Evolutionary conservation across 2,888 invertebrate genomes (phyloP).

Genomic region (Leptothorax acervorum): DNA sequence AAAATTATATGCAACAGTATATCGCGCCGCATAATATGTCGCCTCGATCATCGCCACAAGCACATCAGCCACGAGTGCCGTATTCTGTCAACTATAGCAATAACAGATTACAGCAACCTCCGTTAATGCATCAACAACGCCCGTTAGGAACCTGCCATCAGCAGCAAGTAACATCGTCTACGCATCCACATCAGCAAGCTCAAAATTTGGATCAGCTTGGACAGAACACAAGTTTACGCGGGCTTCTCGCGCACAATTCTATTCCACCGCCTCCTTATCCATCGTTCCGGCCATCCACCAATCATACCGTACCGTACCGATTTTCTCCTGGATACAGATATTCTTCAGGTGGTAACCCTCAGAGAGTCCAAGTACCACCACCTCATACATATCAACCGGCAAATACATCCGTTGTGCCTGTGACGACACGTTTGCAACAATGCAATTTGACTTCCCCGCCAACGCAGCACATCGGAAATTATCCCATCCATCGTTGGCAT

Average conservation of each 20-base stretch:
- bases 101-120: conserved; percentile 80
- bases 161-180: conserved; percentile 87
- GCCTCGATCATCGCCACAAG: conserved; percentile 82
- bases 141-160: conserved; percentile 82
- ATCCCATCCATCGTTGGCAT: conserved; percentile 90
- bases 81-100: conserved; percentile 81
- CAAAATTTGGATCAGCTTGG: conserved; percentile 79
- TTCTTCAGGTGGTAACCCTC: conserved; percentile 61
- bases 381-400: conserved; percentile 79
- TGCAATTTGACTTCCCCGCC: conserved; percentile 74
- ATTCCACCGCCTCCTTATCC: conserved; percentile 39
- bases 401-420: conserved; percentile 77
- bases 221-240: conserved; percentile 79
- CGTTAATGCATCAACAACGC: conserved; percentile 81
- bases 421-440: conserved; percentile 79
- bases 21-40: conserved; percentile 79
- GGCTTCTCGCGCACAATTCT: conserved; percentile 79
- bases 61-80: conserved; percentile 76
- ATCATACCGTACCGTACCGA: conserved; percentile 79
- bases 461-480: conserved; percentile 75
- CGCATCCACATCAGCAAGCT: conserved; percentile 87
- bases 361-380: conserved; percentile 72
- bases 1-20: conserved; percentile 85
- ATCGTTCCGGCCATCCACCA: conserved; percentile 77
- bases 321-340: conserved; percentile 81